Conservation (phyloP, 2,797 vertebrate genomes). For the Acrossocheilus wenchowensis region DNA sequence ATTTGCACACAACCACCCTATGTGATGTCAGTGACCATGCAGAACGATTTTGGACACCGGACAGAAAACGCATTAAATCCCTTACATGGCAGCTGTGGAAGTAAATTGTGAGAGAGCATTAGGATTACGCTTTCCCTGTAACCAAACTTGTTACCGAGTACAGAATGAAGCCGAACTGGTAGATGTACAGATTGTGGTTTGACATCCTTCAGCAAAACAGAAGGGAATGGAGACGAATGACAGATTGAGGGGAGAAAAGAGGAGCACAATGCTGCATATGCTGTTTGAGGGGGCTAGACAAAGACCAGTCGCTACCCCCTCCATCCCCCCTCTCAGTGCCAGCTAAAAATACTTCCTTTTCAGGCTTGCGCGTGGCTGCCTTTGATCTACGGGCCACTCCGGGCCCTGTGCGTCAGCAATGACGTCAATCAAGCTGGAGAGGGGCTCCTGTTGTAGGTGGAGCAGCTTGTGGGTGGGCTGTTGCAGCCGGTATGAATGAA, state of each 20-base stretch:
- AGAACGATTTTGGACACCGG: background rate
- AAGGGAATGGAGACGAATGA: conserved; percentile 17
- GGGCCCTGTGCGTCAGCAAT: conserved; percentile 75
- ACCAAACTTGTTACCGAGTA: conserved; percentile 14
- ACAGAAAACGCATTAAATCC: conserved; percentile 5
- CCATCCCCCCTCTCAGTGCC: conserved; percentile 59
- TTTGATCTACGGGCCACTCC: conserved; percentile 75
- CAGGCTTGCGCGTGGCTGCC: conserved; percentile 63
- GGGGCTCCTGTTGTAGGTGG: conserved; percentile 70
- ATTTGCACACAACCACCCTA: background rate
- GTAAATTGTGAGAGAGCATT: conserved; percentile 9
- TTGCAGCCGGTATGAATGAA: conserved; percentile 62
- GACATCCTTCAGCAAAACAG: conserved; percentile 11
- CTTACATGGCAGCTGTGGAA: background rate
- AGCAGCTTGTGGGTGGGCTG: conserved; percentile 63
- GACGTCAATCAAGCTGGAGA: conserved; percentile 75
- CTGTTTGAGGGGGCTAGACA: conserved; percentile 59
- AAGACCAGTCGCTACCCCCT: conserved; percentile 50
- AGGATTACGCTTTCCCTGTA: conserved; percentile 10
- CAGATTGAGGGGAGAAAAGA: conserved; percentile 23
- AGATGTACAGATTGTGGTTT: background rate
- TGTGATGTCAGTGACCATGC: conserved; percentile 20
- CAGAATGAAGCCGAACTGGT: background rate
- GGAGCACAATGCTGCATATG: conserved; percentile 44
- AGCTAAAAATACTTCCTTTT: conserved; percentile 73